Conservation (phyloP, 2,888 invertebrate species). For the Bimastos eiseni region DNA sequence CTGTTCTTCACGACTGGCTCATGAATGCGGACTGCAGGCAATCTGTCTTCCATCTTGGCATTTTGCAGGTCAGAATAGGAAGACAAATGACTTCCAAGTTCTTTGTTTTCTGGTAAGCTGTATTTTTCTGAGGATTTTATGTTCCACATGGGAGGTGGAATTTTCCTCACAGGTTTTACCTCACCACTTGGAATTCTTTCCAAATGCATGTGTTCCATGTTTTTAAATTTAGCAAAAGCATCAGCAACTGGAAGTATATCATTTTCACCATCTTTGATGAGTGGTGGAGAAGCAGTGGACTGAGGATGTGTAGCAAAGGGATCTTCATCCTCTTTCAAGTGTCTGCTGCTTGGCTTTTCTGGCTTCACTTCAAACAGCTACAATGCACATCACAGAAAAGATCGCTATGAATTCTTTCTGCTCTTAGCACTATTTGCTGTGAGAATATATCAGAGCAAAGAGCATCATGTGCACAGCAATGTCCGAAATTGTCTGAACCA, state of each 20-base stretch:
- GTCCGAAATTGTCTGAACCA: background rate
- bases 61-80: background rate
- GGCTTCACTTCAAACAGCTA: background rate
- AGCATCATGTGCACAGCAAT: too few relatives aligned
- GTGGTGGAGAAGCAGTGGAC: background rate
- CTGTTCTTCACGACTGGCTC: background rate
- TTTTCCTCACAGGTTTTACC: background rate
- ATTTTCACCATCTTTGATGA: background rate
- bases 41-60: background rate
- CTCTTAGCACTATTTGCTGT: background rate
- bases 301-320: background rate
- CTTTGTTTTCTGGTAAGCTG: background rate
- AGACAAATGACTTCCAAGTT: background rate
- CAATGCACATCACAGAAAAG: background rate
- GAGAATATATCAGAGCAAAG: background rate
- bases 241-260: background rate
- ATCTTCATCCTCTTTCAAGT: background rate
- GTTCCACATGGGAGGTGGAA: background rate
- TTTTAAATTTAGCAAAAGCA: background rate
- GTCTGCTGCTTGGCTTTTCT: background rate
- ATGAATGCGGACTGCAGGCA: background rate
- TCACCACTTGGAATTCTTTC: background rate
- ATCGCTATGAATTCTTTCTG: background rate
- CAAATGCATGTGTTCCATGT: background rate
- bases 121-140: background rate